Evolutionary conservation across 2,888 invertebrate genomes (phyloP), one percentile per base, ranked within the genome.

Genomic region (Troglohyphantes excavatus): DNA sequence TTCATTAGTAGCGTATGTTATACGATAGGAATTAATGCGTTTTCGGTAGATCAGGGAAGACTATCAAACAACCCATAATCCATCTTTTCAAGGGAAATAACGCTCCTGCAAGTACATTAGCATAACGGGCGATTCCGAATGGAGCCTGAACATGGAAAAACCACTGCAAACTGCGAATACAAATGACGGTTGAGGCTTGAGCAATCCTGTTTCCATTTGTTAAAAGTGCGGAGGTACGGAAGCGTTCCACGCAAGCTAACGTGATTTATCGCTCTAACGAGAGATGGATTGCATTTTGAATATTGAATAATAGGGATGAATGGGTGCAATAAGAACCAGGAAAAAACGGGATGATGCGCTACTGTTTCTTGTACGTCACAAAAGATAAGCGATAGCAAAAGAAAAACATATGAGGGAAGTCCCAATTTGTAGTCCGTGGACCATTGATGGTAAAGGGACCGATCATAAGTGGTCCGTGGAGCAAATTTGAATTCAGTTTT

Each of bases 231-330:
- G 65, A 78, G 23, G 63, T 78, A 43, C 26, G 78, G 43, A 46
- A 19, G 63, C 5, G 26, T 39, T 78, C 63, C 78, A 46, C 78
- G 78, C 78, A 26, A 78, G n/a, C 23, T 19, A 65, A 43, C 26
- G 26, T 65, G 78, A 78, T 78, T 78, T 78, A 78, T 78, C 39
- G n/a, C 26, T 43, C 39, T 33, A 43, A 23, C 65, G 78, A 63
- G 65, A 78, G 65, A 78, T 78, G 65, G 61, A 78, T 78, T 78
- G 65, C 26, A 33, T 23, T 23, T 63, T n/a, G 39, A 78, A 39
- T 78, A 43, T 78, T 39, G 63, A 65, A 65, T 33, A 13, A 33
- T 17, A 26, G 23, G 26, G 11, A 27, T 26, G 65, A 65, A 23
- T 23, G 21, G 3, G 23, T 23, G 26, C 23, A 33, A 26, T 65